Conservation (phyloP, 1,140 invertebrate genomes). For the Neodiprion pinetum region DNA sequence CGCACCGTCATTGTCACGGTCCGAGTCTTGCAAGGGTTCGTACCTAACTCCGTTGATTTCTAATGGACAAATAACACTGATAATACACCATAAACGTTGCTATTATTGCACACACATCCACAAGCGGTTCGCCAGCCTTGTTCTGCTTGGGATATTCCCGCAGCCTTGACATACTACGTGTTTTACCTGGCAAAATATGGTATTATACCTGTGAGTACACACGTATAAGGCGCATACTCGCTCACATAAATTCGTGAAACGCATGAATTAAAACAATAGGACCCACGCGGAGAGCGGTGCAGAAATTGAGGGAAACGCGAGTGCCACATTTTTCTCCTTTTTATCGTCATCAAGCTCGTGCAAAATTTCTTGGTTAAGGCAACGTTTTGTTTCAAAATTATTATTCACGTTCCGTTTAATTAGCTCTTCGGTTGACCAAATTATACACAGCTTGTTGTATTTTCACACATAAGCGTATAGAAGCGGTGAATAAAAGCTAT, state of each 20-base stretch:
- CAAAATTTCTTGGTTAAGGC: too few species aligned
- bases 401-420: too few species aligned
- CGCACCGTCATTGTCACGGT: not conserved
- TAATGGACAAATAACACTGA: constrained; percentile 5
- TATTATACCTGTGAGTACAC: not conserved
- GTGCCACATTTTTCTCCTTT: too few species aligned
- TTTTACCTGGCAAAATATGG: constrained; percentile 2
- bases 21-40: constrained; percentile 1
- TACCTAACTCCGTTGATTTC: not conserved
- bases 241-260: not conserved
- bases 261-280: constrained; percentile 4
- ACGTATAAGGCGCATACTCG: not conserved
- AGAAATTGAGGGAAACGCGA: too few species aligned
- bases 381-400: too few species aligned
- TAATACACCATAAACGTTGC: not conserved
- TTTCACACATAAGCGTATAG: too few species aligned
- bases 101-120: too few species aligned
- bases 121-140: not conserved
- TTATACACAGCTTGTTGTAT: too few species aligned
- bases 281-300: not conserved
- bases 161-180: constrained; percentile 6
- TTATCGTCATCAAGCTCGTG: too few species aligned
- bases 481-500: too few species aligned
- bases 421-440: too few species aligned
- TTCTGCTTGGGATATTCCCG: constrained; percentile 1